Evolutionary conservation across 1,140 invertebrate genomes (phyloP).

Genomic region (Hycleus phaleratus): DNA sequence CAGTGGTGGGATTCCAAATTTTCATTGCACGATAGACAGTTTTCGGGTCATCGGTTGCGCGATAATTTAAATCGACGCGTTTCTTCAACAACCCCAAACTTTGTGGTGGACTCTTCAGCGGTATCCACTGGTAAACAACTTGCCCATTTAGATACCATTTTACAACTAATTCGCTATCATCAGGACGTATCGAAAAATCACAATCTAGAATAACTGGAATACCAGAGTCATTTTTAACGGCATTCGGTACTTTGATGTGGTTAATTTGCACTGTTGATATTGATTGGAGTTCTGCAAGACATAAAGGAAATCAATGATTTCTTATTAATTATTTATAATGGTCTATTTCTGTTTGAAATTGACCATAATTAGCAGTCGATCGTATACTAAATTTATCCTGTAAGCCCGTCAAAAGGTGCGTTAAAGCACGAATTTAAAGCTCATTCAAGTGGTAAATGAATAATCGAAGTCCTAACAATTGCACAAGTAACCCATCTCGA

Average conservation of each 20-base stretch:
- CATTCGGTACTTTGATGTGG: slow-evolving; percentile 49
- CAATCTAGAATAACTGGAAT: slow-evolving; percentile 57
- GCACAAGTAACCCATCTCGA: too few species aligned
- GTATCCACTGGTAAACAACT: slow-evolving; percentile 64
- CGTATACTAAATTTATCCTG: slow-evolving; percentile 3
- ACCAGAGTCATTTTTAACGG: slow-evolving; percentile 50
- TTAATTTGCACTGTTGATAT: slow-evolving; percentile 45
- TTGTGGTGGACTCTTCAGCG: slow-evolving; percentile 49
- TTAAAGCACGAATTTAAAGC: slow-evolving; percentile 4
- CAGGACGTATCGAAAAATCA: slow-evolving; percentile 49
- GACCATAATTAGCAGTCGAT: background rate
- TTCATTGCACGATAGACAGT: slow-evolving; percentile 59
- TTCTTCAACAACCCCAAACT: slow-evolving; percentile 45
- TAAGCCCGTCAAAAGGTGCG: slow-evolving; percentile 4
- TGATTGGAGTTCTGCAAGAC: slow-evolving; percentile 3
- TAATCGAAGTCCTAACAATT: background rate
- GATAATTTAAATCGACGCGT: slow-evolving; percentile 52
- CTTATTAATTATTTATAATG: too few species aligned
- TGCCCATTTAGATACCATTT: slow-evolving; percentile 60
- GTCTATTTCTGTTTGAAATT: background rate
- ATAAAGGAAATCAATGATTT: too few species aligned
- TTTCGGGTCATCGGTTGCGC: slow-evolving; percentile 48
- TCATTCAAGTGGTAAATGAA: slow-evolving; percentile 4
- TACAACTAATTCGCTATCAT: slow-evolving; percentile 52
- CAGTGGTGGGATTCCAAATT: slow-evolving; percentile 55